Base-by-base conservation (phyloP, 1,140 invertebrate genomes). In the Ceratoteleas bidentatus region DNA sequence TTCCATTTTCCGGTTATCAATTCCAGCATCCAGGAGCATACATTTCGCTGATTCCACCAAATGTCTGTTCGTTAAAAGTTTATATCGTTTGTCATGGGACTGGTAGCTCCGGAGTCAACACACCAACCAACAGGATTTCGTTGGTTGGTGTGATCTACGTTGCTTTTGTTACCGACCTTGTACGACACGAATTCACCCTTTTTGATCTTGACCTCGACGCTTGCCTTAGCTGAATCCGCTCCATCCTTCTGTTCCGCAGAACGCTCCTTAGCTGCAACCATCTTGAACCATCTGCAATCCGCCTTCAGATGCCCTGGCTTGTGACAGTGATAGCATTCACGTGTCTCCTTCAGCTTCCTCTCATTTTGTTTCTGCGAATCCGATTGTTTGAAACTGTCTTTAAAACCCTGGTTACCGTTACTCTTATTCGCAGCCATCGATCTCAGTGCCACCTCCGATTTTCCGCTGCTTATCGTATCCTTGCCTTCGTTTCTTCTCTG, bases 1-100 rank as follows among this genome's bases (percentile, higher is more conserved):
- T 13, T 0, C 78, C 13, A 50, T 83, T 64, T 5, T 83, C 81
- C 50, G 60, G 8, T 84, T 81, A 8, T 61, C 50, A 16, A 91
- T 50, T 7, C 80, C 52, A n/a, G 83, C 79, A 52, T 86, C 84
- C 9, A 84, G 16, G 5, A 90, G 62, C 85, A 91, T 85, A 32
- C 66, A 45, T 4, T 61, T 66, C 0, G 49, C 57, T 38, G 57
- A 7, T 50, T 77, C 64, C 0, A 56, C 36, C 15, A 77, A n/a
- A 2, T 40, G 7, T 43, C 74, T 1, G 8, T 77, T 77, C 57
- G 56, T 77, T 9, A 84, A 43, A 84, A 76, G 3, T 9, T 9
- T 10, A 1, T 6, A 0, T 56, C 3, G 6, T 56, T 83, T 0
- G 72, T 82, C 83, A 83, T 84, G 13, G 79, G 78, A 32, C 43